Evolutionary conservation across 1,140 invertebrate species (phyloP), one percentile per base, ranked within the genome.

Genomic region (Saccostrea cuccullata): DNA sequence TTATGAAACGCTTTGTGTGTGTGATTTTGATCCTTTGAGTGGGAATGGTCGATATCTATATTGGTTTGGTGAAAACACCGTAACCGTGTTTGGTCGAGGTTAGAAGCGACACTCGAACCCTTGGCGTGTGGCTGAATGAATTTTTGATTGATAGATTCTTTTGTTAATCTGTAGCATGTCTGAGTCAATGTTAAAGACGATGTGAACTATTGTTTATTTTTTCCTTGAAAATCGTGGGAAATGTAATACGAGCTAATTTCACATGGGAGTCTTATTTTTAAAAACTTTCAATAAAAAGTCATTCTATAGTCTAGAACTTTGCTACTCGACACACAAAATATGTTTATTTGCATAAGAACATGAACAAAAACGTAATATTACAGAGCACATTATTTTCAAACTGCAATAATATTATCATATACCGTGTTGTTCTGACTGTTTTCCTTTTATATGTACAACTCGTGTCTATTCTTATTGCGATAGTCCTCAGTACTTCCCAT

Each of bases 101-200:
- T 77, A 36, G 5, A 77, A 77, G 26, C 70, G 26, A 77, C 70
- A 77, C 70, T 77, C 30, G 70, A 77, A 77, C 26, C 70, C 70
- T 77, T 36, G 70, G 70, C 70, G 30, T 77, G 70, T 77, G 70
- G 70, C 70, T 77, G 26, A 77, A 77, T 77, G 70, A 77, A 40
- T 77, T 36, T 77, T 30, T 77, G 70, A 77, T 77, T 77, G 70
- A 77, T 77, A 30, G 26, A 30, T 77, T 77, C 70, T 77, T 77
- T 77, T 77, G 70, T 77, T 77, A 77, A 26, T 30, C 70, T 77
- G 6, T 26, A 77, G 30, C 70, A 77, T 77, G 70, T 36, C 70
- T 77, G 70, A 30, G 23, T 77, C 70, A 77, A 77, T 77, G 23
- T 26, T 26, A 36, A 77, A 77, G 70, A 77, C 13, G 70, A 77